Evolutionary conservation across 2,797 vertebrate genomes (phyloP), one percentile per base, ranked within the genome.

Genomic region (Threskiornis aethiopicus): DNA sequence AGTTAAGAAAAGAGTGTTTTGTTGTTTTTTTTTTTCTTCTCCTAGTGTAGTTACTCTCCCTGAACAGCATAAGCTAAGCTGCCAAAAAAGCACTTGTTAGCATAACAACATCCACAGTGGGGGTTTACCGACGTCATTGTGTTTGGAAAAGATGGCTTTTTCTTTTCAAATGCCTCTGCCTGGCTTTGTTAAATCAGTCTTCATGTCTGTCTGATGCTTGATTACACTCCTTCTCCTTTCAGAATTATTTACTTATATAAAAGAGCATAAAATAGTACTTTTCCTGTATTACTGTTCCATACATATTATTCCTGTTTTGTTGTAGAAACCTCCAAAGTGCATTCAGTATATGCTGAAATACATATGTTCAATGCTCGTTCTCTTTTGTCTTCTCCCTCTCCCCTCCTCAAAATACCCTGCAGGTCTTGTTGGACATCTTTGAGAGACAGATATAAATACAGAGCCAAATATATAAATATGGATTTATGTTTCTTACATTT

Each of bases 71-170:
- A 70, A 89, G 71, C 55, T 80, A 65, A 82, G 71, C 75, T 96
- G 87, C 87, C 85, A 89, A 49, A 94, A 90, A 91, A 76, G 22
- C 47, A 58, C 90, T 93, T 94, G 84, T 92, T 81, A 89, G 88
- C 80, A 79, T 6, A 58, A 79, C 3, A 20, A 5, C 66, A 24
- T 87, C 46, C 83, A 72, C 70, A 66, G 70, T 21, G 78, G 78
- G 77, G 49, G 62, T 41, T 93, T 72, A 9, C 81, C 62, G 55
- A 73, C 6, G 9, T 94, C 78, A 90, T 22, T 84, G 55, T 39
- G 33, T 86, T 82, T 59, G 62, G 67, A 77, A 73, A 93, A 80
- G 39, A 44, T 37, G 70, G 3, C 31, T 96, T 90, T 76, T 86
- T 41, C 71, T 85, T 79, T 73, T 54, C 57, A 65, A 35, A 52